Conservation (phyloP, 2,113 vertebrate species). For the Cardinalis cardinalis region DNA sequence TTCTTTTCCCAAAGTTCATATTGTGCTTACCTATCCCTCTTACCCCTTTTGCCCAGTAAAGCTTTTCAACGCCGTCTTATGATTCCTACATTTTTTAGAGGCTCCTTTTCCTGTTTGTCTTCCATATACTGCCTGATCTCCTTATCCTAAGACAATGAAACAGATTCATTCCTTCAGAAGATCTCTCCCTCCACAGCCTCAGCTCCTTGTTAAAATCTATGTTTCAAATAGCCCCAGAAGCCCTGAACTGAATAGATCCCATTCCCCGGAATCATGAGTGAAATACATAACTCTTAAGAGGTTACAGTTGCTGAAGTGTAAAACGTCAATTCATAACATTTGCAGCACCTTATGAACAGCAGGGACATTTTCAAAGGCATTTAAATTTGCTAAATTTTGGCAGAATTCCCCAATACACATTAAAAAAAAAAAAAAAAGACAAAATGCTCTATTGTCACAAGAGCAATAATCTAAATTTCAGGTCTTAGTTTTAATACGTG, state of each 20-base stretch:
- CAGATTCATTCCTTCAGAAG: not conserved
- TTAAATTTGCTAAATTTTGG: not conserved
- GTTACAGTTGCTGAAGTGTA: not conserved
- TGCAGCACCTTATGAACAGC: not conserved
- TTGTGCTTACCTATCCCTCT: not conserved
- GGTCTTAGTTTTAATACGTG: not conserved
- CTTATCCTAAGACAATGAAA: not conserved
- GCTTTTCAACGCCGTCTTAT: not conserved
- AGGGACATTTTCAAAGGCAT: not conserved
- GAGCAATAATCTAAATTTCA: not conserved
- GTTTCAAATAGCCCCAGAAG: not conserved
- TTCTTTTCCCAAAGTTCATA: not conserved
- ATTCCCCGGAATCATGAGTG: not conserved
- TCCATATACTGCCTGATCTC: not conserved
- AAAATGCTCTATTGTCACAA: not conserved
- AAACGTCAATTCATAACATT: not conserved
- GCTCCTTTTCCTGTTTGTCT: not conserved
- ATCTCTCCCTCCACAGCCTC: not conserved
- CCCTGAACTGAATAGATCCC: not conserved
- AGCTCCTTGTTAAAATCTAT: not conserved
- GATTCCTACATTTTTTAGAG: not conserved
- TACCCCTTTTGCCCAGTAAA: not conserved
- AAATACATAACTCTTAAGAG: not conserved
- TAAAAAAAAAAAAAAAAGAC: not conserved
- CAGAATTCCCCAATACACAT: not conserved